Conservation (phyloP, 2,797 vertebrate genomes). For the Gephyroberyx darwinii region DNA sequence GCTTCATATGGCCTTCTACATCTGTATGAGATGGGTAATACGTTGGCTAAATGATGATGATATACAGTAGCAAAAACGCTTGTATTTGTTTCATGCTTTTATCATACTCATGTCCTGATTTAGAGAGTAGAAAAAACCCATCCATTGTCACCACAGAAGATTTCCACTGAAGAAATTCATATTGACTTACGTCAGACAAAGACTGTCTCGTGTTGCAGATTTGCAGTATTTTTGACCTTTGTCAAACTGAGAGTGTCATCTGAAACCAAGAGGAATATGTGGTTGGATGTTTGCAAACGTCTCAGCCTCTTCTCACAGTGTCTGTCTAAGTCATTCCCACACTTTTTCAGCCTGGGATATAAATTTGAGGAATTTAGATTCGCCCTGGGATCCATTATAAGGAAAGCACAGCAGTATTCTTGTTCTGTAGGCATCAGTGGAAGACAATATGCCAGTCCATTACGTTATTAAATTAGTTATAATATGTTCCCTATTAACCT, state of each 20-base stretch:
- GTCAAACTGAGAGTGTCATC: too few relatives aligned
- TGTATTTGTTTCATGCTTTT: slow-evolving; percentile 34
- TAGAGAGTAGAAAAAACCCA: slow-evolving; percentile 9
- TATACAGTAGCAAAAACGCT: neutral
- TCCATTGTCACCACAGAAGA: neutral
- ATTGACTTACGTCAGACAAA: slow-evolving; percentile 8
- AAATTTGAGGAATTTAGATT: slow-evolving; percentile 24
- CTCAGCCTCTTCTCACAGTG: slow-evolving; percentile 26
- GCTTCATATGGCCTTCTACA: slow-evolving; percentile 32
- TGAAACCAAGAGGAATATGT: slow-evolving; percentile 43
- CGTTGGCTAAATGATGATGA: slow-evolving; percentile 8
- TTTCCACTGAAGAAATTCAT: slow-evolving; percentile 14
- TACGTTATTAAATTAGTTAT: too few relatives aligned
- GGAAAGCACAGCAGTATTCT: slow-evolving; percentile 1
- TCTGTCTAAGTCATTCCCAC: slow-evolving; percentile 25
- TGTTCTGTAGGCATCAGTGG: slow-evolving; percentile 3
- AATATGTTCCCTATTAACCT: too few relatives aligned
- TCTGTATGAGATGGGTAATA: slow-evolving; percentile 23
- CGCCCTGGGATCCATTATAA: slow-evolving; percentile 5
- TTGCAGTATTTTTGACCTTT: too few relatives aligned
- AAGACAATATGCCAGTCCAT: slow-evolving; percentile 5
- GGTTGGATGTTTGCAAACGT: slow-evolving; percentile 23
- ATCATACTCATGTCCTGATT: slow-evolving; percentile 23
- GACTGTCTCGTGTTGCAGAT: neutral
- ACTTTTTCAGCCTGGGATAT: slow-evolving; percentile 17